Evolutionary conservation across 2,888 invertebrate species (phyloP), one percentile per base, ranked within the genome.

Genomic region (Drymonia ruficornis): DNA sequence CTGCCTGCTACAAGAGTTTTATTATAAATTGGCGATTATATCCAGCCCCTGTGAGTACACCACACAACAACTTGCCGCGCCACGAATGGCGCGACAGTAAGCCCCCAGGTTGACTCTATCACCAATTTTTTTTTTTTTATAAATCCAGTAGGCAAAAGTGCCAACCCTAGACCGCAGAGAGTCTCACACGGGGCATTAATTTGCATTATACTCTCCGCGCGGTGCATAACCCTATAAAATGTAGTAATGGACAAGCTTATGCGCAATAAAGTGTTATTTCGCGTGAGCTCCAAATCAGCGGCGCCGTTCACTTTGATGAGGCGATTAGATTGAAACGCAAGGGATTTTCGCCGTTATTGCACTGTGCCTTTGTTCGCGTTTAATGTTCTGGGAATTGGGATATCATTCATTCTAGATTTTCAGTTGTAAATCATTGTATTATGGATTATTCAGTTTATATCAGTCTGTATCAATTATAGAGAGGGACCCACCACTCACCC

Each of bases 141-240:
- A 18, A 42, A 11, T 9, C 1, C 9, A 42, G 13, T 42, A 42
- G 13, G 4, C 11, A 48, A 7, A 2, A 7, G 64, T 67, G 76
- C 7, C 83, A 87, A 63, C 89, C 89, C 86, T 88, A 72, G 6
- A 44, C 65, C 71, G 59, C 65, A 55, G 63, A 74, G 69, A 79
- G 76, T 81, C 85, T 87, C 87, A 78, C 72, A 80, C 78, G 81
- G 70, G 74, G 79, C 84, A 88, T 89, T 88, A 88, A 87, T 87
- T 88, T 87, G 87, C 89, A 89, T 89, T 87, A 89, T 81, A 79
- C 76, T 76, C 77, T 75, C 72, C 68, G 71, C 76, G 70, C 79
- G 79, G 81, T 85, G 86, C 87, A 89, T 84, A 86, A 84, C 86
- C 87, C 85, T 86, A 88, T 86, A 89, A 89, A 89, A 87, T 84